Conservation (phyloP, 2,888 invertebrate species). For the Tinea semifulvella region DNA sequence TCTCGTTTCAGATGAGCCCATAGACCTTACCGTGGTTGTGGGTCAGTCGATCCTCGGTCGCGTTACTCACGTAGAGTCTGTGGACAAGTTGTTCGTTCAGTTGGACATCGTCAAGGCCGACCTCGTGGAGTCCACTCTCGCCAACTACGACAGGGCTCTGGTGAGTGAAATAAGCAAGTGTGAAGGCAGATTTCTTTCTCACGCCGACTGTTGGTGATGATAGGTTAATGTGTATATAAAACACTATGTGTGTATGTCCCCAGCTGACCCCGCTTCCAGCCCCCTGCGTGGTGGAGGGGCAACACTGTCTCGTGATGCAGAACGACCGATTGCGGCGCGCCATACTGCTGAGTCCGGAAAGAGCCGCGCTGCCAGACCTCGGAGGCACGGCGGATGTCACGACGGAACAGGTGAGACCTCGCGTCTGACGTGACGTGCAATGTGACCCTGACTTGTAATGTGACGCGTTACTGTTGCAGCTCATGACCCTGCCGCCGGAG, state of each 20-base stretch:
- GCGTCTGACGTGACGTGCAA: not conserved
- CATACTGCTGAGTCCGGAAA: slow-evolving; percentile 40
- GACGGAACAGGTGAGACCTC: slow-evolving; percentile 41
- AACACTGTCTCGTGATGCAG: slow-evolving; percentile 50
- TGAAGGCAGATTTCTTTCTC: no score
- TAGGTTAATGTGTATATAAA: no score
- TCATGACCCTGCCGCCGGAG: slow-evolving; percentile 62
- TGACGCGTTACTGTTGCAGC: slow-evolving; percentile 33
- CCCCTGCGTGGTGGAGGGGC: slow-evolving; percentile 40
- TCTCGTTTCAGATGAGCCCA: slow-evolving; percentile 49
- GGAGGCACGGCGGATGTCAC: slow-evolving; percentile 41
- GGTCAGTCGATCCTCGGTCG: slow-evolving; percentile 52
- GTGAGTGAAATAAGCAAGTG: no score
- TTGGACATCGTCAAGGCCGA: slow-evolving; percentile 50
- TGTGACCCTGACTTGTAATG: not conserved
- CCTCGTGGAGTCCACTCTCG: slow-evolving; percentile 45
- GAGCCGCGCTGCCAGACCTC: slow-evolving; percentile 47
- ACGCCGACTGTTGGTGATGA: no score
- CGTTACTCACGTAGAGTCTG: slow-evolving; percentile 50
- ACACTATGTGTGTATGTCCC: no score
- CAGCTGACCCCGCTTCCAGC: slow-evolving; percentile 41
- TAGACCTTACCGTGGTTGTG: slow-evolving; percentile 51
- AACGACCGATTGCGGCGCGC: slow-evolving; percentile 48
- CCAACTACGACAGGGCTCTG: slow-evolving; percentile 35
- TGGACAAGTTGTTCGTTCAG: slow-evolving; percentile 46